phyloP scores from a whole-genome alignment of 2,113 vertebrate species.

The Brienomyrus brachyistius region DNA sequence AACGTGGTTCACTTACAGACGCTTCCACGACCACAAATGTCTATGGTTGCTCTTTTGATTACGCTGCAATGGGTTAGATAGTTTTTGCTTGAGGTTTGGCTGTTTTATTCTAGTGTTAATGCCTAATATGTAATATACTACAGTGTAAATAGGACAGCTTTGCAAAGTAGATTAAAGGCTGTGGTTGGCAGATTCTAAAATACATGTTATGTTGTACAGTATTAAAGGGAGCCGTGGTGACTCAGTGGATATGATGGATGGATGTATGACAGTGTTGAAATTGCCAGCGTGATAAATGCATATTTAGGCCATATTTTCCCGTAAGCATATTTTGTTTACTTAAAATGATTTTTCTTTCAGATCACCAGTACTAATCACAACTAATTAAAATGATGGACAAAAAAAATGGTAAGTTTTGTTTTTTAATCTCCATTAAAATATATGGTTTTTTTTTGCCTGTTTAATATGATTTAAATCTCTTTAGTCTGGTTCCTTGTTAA shows the following conservation, averaged over 20 bases:
- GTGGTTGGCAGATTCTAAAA: background rate
- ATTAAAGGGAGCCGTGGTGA: background rate
- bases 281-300: background rate
- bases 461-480: background rate
- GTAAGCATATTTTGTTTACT: background rate
- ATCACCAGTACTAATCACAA: constrained; percentile 43
- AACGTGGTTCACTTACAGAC: constrained; percentile 17
- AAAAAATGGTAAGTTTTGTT: constrained; percentile 70
- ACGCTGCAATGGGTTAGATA: background rate
- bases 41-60: background rate
- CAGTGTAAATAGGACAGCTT: background rate
- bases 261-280: background rate
- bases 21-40: constrained; percentile 26
- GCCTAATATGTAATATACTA: constrained; percentile 14
- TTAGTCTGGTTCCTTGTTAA: background rate
- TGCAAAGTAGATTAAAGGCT: background rate
- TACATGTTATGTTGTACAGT: background rate
- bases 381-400: constrained; percentile 76
- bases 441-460: background rate
- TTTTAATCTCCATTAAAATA: background rate
- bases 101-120: background rate
- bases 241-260: background rate
- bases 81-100: background rate
- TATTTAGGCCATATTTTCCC: background rate
- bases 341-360: constrained; percentile 33